Evolutionary conservation across 2,797 vertebrate species (phyloP), one percentile per base, ranked within the genome.

Genomic region (Enteromius anoplus): DNA sequence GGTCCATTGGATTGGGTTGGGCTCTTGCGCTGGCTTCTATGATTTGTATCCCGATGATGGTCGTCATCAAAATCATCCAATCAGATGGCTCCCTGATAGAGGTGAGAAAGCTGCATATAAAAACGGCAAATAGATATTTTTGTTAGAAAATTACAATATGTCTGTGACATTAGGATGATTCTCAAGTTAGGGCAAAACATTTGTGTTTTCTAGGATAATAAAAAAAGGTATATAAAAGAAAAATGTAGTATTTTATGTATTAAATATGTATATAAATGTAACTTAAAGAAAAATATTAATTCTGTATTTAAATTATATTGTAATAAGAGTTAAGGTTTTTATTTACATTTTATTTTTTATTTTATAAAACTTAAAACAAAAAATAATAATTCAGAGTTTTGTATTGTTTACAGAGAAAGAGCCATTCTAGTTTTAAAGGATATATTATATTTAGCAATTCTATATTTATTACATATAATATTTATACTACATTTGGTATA

Each of bases 1-100:
- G 98, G 98, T 95, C 98, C 84, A 96, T 99, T 1, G 97, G 98
- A 83, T 85, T 99, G 79, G 98, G 98, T 85, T 99, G 98, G 98
- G 87, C 88, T 89, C 94, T 99, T 89, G 98, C 98, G 55, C 93
- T 99, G 87, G 90, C 95, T 87, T 99, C 98, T 89, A 99, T 99
- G 96, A 92, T 99, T 86, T 99, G 97, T 86, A 96, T 99, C 94
- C 98, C 98, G 53, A 91, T 99, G 96, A 97, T 98, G 88, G 94
- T 97, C 92, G 94, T 97, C 89, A 94, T 98, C 91, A 97, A 97
- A 93, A 96, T 99, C 92, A 89, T 97, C 86, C 96, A 95, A 91
- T 97, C 97, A 12, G 96, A 98, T 58, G 98, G 98, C 84, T 94
- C 97, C 0, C 93, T 99, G 86, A 96, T 97, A 7, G 97, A 98